These are phyloP conservation scores for Amblyopsis hoosieri DNA, from an alignment of 2,797 vertebrate species.

Conservation along the genomic window DNA sequence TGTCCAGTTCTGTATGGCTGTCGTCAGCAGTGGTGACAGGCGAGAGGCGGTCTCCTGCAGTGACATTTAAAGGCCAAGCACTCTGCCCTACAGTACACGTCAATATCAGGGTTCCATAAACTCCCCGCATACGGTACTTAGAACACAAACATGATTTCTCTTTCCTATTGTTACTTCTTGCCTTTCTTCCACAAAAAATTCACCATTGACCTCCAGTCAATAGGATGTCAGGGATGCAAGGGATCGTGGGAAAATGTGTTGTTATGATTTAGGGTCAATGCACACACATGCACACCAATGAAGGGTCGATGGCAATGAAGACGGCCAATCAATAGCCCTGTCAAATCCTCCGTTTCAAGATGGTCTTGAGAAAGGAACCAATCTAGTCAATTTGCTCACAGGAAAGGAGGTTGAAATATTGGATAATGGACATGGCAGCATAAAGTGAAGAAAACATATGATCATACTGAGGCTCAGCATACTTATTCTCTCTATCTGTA, in stretches of 20 bases:
- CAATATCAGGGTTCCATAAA: constrained; percentile 47
- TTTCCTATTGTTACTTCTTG: neutral
- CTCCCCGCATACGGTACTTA: neutral
- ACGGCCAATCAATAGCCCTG: constrained; percentile 31
- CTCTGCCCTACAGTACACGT: constrained; percentile 38
- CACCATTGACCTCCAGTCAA: too few relatives aligned
- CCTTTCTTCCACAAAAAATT: neutral
- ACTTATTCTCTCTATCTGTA: too few relatives aligned
- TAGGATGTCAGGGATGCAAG: too few relatives aligned
- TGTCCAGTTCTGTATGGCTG: too few relatives aligned
- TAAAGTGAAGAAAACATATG: too few relatives aligned
- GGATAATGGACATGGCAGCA: too few relatives aligned
- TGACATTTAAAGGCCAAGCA: constrained; percentile 49
- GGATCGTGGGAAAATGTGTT: neutral
- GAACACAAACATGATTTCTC: too few relatives aligned
- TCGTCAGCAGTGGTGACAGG: constrained; percentile 13
- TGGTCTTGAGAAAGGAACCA: constrained; percentile 5
- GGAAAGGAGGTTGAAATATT: too few relatives aligned
- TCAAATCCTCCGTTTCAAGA: constrained; percentile 24
- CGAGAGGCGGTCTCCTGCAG: constrained; percentile 28
- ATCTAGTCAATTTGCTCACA: constrained; percentile 22
- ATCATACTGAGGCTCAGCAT: too few relatives aligned
- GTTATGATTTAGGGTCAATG: too few relatives aligned
- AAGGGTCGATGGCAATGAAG: constrained; percentile 16
- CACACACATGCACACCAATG: neutral